Percentiles rank a stretch among this genome's conserved stretches.
Conservation (phyloP, 2,113 vertebrate genomes). For the Amphiprion percula region DNA sequence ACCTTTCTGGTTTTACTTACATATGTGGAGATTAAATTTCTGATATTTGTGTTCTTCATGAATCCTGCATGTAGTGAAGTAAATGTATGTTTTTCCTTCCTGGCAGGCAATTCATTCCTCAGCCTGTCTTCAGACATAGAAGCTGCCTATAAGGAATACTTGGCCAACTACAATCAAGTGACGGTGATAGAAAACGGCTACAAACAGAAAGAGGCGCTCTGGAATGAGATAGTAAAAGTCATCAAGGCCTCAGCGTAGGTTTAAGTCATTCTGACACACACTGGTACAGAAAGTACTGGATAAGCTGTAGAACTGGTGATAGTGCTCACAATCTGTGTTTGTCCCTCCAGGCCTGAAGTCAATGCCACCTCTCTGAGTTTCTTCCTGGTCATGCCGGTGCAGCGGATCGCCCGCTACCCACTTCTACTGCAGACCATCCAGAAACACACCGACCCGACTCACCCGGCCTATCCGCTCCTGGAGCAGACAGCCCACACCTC, state of each 20-base stretch:
- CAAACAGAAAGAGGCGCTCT: slow-evolving; percentile 88
- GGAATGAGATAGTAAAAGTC: slow-evolving; percentile 85
- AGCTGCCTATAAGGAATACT: slow-evolving; percentile 90
- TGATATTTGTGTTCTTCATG: no score
- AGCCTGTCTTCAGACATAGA: slow-evolving; percentile 91
- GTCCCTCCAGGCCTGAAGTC: slow-evolving; percentile 86
- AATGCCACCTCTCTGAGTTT: slow-evolving; percentile 91
- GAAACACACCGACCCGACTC: slow-evolving; percentile 86
- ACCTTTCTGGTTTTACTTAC: no score
- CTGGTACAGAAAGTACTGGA: not conserved
- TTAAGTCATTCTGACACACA: not conserved
- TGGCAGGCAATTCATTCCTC: slow-evolving; percentile 90
- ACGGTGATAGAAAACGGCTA: slow-evolving; percentile 88
- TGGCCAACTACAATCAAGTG: slow-evolving; percentile 89
- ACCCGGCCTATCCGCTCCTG: slow-evolving; percentile 82
- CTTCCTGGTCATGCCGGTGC: slow-evolving; percentile 95
- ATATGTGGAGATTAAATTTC: no score
- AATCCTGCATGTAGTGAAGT: not conserved
- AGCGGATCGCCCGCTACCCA: slow-evolving; percentile 94
- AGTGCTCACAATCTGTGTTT: not conserved
- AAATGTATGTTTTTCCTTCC: not conserved
- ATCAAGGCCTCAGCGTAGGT: slow-evolving; percentile 90
- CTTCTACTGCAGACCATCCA: slow-evolving; percentile 94
- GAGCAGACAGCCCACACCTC: slow-evolving; percentile 84
- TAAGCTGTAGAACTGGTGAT: not conserved